These are phyloP conservation scores for Hippoglossus hippoglossus DNA, from an alignment of 2,797 vertebrate species.

Conservation along the genomic window DNA sequence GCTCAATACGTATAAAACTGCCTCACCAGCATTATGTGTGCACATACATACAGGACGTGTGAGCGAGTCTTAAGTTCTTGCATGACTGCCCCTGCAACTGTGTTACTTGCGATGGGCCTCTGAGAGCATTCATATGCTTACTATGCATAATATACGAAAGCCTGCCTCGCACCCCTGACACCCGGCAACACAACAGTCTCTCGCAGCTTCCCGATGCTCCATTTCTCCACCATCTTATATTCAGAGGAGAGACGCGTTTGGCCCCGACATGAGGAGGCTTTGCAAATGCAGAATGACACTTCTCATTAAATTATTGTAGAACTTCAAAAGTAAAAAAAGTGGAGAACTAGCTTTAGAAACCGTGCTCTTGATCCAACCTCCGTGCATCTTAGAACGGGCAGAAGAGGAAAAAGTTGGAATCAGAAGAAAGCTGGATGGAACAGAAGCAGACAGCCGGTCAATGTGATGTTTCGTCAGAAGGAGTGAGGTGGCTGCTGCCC, in stretches of 20 bases:
- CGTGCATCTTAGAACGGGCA: slow-evolving; percentile 30
- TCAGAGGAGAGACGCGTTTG: slow-evolving; percentile 23
- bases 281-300: slow-evolving; percentile 22
- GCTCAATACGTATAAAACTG: slow-evolving; percentile 73
- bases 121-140: slow-evolving; percentile 57
- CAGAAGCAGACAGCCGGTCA: slow-evolving; percentile 43
- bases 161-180: slow-evolving; percentile 14
- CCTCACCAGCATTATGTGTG: slow-evolving; percentile 38
- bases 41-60: slow-evolving; percentile 26
- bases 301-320: slow-evolving; percentile 53
- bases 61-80: slow-evolving; percentile 25
- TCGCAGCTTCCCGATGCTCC: slow-evolving; percentile 29
- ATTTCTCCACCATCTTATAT: slow-evolving; percentile 26
- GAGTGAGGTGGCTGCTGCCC: slow-evolving; percentile 17
- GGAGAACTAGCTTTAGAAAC: slow-evolving; percentile 13
- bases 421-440: slow-evolving; percentile 34
- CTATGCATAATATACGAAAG: slow-evolving; percentile 27
- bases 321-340: slow-evolving; percentile 61
- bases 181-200: slow-evolving; percentile 25
- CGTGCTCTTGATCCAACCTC: slow-evolving; percentile 34
- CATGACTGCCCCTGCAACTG: slow-evolving; percentile 37
- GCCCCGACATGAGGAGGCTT: slow-evolving; percentile 15
- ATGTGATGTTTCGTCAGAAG: slow-evolving; percentile 20
- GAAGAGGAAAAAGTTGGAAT: slow-evolving; percentile 1
- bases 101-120: slow-evolving; percentile 25